These are phyloP conservation scores for Drosophila micromelanica DNA, from an alignment of 1,140 invertebrate species.

Conservation along the genomic window DNA sequence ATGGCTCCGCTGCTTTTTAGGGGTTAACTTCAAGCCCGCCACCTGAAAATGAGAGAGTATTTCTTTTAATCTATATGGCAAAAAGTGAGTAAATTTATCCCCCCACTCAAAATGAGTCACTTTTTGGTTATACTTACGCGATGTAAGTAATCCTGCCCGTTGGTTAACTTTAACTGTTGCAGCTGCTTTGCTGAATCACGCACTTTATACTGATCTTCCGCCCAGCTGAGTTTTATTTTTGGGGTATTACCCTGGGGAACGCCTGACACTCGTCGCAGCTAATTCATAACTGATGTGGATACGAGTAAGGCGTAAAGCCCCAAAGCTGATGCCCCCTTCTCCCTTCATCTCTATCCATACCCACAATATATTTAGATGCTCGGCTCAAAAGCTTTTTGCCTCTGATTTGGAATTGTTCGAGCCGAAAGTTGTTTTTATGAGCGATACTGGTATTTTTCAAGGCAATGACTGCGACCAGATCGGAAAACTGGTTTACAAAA, in stretches of 20 bases:
- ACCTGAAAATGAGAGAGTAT: constrained; percentile 43
- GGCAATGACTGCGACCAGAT: constrained; percentile 20
- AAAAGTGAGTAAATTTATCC: no score
- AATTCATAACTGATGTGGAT: constrained; percentile 54
- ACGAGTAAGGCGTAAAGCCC: constrained; percentile 13
- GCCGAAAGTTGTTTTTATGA: constrained; percentile 19
- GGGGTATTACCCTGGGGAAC: constrained; percentile 47
- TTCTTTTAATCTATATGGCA: constrained; percentile 9
- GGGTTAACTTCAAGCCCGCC: constrained; percentile 61
- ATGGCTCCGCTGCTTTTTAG: constrained; percentile 37
- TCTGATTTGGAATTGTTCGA: constrained; percentile 25
- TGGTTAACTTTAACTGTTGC: constrained; percentile 47
- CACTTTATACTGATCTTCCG: constrained; percentile 59
- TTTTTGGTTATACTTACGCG: constrained; percentile 26
- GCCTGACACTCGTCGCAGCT: constrained; percentile 45
- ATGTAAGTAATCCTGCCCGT: constrained; percentile 25
- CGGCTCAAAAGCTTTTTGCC: constrained; percentile 21
- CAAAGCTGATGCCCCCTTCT: constrained; percentile 39
- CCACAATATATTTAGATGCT: neutral
- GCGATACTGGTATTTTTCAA: constrained; percentile 27
- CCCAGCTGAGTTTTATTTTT: constrained; percentile 60
- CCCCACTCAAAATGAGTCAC: neutral
- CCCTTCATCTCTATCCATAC: no score
- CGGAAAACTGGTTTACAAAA: constrained; percentile 38
- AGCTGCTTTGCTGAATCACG: constrained; percentile 54